Conservation (phyloP, 1,140 invertebrate species). For the Lithobius niger region DNA sequence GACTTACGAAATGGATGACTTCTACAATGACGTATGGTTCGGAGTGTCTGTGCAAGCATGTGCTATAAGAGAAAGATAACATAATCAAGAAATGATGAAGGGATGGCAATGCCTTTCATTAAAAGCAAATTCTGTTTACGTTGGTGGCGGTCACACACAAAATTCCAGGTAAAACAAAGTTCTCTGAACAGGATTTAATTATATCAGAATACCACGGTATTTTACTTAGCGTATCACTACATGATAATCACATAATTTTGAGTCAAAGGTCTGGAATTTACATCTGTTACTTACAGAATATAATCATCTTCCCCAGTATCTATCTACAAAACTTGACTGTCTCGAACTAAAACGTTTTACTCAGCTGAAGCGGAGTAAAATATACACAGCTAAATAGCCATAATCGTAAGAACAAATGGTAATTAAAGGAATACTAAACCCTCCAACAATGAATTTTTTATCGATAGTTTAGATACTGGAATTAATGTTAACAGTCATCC, state of each 20-base stretch:
- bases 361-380: neutral
- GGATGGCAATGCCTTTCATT: neutral
- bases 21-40: constrained; percentile 58
- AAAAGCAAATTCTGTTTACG: neutral
- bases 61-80: constrained; percentile 35
- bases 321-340: neutral
- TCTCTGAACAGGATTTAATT: neutral
- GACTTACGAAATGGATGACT: constrained; percentile 50
- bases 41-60: constrained; percentile 69
- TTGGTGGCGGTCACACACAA: neutral
- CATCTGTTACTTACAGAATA: neutral
- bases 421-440: too few species aligned
- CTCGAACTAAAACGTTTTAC: neutral
- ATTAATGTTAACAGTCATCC: too few species aligned
- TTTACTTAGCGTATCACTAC: neutral
- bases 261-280: neutral
- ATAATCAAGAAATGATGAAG: constrained; percentile 7
- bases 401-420: too few species aligned
- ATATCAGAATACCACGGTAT: constrained; percentile 7
- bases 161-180: neutral
- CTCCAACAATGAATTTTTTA: too few species aligned
- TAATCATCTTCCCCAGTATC: neutral
- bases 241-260: neutral
- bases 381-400: neutral
- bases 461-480: too few species aligned